phyloP scores from a whole-genome alignment of 1,140 invertebrate genomes.

The Gonatopus flavifemur region DNA sequence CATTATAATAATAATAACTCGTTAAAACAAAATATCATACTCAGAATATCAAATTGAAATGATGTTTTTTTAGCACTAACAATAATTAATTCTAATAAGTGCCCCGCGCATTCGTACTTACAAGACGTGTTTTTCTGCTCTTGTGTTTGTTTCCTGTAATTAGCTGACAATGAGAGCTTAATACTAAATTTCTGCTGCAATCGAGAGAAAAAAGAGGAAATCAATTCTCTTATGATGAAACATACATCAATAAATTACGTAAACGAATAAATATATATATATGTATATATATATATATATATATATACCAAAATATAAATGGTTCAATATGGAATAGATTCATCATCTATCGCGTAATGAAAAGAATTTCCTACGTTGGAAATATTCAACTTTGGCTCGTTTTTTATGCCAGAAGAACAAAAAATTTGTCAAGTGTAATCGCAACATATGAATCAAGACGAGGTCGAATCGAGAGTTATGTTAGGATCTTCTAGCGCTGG shows the following conservation, averaged over 20 bases:
- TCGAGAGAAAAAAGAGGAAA: constrained; percentile 25
- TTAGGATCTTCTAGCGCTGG: constrained; percentile 51
- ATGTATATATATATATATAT: constrained; percentile 53
- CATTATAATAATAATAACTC: too few relatives aligned
- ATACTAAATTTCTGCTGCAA: constrained; percentile 25
- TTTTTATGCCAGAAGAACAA: constrained; percentile 37
- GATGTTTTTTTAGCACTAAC: constrained; percentile 29
- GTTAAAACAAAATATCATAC: too few relatives aligned
- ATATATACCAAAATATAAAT: constrained; percentile 54
- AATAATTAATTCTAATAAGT: constrained; percentile 30
- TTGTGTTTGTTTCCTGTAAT: constrained; percentile 21
- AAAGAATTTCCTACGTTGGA: constrained; percentile 37
- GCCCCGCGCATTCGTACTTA: constrained; percentile 35
- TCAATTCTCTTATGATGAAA: constrained; percentile 36
- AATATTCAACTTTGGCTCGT: constrained; percentile 48
- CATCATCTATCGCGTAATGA: constrained; percentile 29
- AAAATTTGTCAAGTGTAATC: constrained; percentile 35
- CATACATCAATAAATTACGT: constrained; percentile 55
- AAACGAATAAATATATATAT: constrained; percentile 54
- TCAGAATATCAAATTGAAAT: too few relatives aligned
- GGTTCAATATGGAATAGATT: constrained; percentile 49
- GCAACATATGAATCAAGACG: constrained; percentile 51
- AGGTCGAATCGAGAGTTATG: constrained; percentile 43
- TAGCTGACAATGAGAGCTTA: constrained; percentile 33
- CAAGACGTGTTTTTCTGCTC: constrained; percentile 30